A percentile compares a stretch with the other conserved stretches of the same genome.
phyloP scores from a whole-genome alignment of 2,113 vertebrate genomes.

The Siphamia tubifer region DNA sequence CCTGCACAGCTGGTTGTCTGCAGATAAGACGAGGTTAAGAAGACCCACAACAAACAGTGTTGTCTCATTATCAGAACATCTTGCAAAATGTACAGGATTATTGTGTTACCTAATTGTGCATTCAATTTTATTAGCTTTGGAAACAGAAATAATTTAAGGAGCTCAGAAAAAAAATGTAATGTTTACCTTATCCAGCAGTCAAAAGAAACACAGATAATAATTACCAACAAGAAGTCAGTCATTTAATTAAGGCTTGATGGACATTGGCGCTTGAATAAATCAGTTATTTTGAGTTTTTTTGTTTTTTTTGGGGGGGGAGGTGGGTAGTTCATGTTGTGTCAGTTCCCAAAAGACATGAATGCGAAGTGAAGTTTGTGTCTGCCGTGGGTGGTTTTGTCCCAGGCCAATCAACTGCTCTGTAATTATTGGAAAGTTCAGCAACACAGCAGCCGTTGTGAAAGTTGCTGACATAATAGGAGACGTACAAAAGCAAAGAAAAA shows the following conservation, averaged over 20 bases:
- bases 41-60: not conserved
- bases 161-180: not conserved
- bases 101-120: constrained; percentile 5
- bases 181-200: not conserved
- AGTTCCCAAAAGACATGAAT: not conserved
- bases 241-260: not conserved
- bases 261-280: not conserved
- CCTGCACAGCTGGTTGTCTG: constrained; percentile 20
- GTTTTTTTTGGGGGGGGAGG: not conserved
- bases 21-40: constrained; percentile 38
- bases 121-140: not conserved
- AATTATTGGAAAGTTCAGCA: constrained; percentile 39
- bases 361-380: not conserved
- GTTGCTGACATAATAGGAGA: constrained; percentile 22
- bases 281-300: not conserved
- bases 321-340: not conserved
- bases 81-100: not conserved
- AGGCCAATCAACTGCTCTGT: constrained; percentile 10
- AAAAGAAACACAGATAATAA: not conserved
- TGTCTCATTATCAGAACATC: constrained; percentile 10
- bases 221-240: not conserved
- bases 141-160: not conserved
- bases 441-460: not conserved
- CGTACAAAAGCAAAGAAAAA: not conserved
- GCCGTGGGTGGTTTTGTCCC: not conserved